Conservation (phyloP, 2,113 vertebrate genomes). For the Cyanistes caeruleus region DNA sequence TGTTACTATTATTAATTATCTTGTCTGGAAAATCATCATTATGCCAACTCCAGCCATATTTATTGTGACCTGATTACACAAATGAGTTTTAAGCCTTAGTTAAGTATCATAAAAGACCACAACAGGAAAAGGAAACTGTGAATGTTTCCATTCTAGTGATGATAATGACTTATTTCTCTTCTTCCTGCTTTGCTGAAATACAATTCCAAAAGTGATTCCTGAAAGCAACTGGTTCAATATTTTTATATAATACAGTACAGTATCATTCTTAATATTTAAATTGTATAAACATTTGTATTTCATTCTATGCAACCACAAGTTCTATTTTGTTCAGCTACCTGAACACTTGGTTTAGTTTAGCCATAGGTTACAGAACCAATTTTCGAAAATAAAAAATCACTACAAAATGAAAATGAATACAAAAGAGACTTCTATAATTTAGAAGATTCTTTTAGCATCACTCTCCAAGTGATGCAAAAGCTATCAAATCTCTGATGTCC, state of each 20-base stretch:
- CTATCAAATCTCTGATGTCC: background rate
- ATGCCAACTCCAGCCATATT: background rate
- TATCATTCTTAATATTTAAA: background rate
- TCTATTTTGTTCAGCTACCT: background rate
- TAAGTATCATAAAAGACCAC: background rate
- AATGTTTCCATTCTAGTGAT: background rate
- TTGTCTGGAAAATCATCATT: background rate
- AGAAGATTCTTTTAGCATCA: background rate
- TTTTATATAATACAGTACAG: background rate
- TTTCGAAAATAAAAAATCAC: background rate
- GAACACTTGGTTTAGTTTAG: background rate
- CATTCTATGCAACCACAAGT: background rate
- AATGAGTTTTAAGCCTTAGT: background rate
- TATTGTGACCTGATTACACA: accelerated
- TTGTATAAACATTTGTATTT: background rate
- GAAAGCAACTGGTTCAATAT: background rate
- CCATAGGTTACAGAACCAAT: background rate
- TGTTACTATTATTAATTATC: background rate
- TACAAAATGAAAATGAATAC: background rate
- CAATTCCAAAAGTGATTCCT: background rate
- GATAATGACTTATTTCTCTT: background rate
- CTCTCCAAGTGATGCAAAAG: background rate
- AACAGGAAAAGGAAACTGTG: background rate
- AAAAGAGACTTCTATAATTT: background rate
- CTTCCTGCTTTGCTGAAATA: background rate